phyloP scores from a whole-genome alignment of 2,113 vertebrate genomes.

The Perca schrenkii region DNA sequence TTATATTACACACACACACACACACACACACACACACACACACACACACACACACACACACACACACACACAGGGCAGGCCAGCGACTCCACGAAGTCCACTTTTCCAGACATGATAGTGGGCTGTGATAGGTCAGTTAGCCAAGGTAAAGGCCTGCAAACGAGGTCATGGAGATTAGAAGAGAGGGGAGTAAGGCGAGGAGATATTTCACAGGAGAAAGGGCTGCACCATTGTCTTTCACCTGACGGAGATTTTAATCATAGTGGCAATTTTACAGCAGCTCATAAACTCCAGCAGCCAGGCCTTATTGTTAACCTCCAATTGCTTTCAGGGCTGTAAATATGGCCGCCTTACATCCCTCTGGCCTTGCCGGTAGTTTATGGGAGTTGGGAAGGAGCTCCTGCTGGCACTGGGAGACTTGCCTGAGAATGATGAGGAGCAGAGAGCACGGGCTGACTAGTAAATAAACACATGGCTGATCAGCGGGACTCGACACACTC shows the following conservation, averaged over 20 bases:
- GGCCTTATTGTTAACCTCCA: conserved; percentile 82
- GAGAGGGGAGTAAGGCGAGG: background rate
- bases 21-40: background rate
- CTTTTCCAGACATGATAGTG: conserved; percentile 17
- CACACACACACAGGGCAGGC: conserved; percentile 9
- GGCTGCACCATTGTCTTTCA: conserved; percentile 67
- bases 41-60: conserved; percentile 2
- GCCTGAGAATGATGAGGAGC: conserved; percentile 63
- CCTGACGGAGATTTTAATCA: conserved; percentile 82
- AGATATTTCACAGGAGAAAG: conserved; percentile 51
- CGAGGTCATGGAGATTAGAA: conserved; percentile 50
- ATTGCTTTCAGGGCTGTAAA: conserved; percentile 82
- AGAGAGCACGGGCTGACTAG: conserved; percentile 50
- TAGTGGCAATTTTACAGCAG: conserved; percentile 72
- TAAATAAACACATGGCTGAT: conserved; percentile 78
- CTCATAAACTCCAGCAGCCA: conserved; percentile 75
- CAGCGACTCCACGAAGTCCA: background rate
- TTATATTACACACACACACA: too few relatives aligned
- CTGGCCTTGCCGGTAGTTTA: conserved; percentile 81
- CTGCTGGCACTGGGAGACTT: conserved; percentile 40
- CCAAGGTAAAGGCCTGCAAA: conserved; percentile 48
- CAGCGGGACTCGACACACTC: conserved; percentile 30
- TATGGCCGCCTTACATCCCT: conserved; percentile 62
- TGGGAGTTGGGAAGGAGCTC: conserved; percentile 55
- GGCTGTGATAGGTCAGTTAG: conserved; percentile 39